phyloP scores from a whole-genome alignment of 2,113 vertebrate species.

The Condylura cristata region DNA sequence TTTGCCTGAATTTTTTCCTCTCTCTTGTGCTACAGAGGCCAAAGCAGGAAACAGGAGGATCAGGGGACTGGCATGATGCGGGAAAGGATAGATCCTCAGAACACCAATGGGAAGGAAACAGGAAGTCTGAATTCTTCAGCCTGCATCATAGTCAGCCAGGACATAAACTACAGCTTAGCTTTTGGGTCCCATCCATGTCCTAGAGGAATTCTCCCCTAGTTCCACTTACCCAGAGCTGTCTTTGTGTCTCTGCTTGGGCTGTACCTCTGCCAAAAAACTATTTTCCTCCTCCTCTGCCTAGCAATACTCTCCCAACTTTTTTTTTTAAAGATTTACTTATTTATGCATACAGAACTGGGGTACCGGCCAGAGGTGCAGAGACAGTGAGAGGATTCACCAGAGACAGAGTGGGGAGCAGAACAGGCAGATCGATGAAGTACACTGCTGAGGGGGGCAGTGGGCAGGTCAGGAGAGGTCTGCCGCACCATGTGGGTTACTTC shows the following conservation, averaged over 20 bases:
- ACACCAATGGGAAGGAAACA: background rate
- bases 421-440: too few species aligned
- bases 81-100: background rate
- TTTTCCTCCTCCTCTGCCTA: background rate
- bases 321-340: too few species aligned
- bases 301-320: background rate
- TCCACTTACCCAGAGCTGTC: background rate
- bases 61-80: background rate
- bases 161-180: background rate
- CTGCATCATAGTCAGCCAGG: background rate
- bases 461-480: too few species aligned
- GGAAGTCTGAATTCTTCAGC: background rate
- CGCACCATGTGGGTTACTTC: too few species aligned
- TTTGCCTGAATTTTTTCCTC: background rate
- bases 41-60: background rate
- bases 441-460: too few species aligned
- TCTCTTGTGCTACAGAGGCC: background rate
- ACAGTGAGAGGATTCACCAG: too few species aligned
- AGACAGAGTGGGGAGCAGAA: too few species aligned
- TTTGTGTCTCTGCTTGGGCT: background rate
- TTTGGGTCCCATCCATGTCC: background rate
- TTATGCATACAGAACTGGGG: too few species aligned
- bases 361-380: too few species aligned
- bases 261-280: background rate
- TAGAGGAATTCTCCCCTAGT: background rate